Evolutionary conservation across 2,888 invertebrate genomes (phyloP).

Genomic region (Apodemia hepburni): DNA sequence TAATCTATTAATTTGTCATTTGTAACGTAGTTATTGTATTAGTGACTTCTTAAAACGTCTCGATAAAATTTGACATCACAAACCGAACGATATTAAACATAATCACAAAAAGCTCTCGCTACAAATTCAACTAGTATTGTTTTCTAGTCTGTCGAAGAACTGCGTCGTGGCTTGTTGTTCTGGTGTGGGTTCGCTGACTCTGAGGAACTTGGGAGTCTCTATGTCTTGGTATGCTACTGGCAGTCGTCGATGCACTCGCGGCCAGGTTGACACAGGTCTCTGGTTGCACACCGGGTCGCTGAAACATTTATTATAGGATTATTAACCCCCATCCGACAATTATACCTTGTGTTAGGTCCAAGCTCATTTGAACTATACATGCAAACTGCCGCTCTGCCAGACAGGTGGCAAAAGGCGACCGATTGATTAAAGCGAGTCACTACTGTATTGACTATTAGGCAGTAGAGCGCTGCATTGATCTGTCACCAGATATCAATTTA

Average conservation of each 20-base stretch:
- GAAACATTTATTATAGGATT: slow-evolving; percentile 31
- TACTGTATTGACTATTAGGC: too few species aligned
- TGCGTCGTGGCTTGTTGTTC: slow-evolving; percentile 39
- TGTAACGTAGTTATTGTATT: too few species aligned
- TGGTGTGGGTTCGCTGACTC: slow-evolving; percentile 33
- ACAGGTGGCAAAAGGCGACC: too few species aligned
- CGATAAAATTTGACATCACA: slow-evolving; percentile 15
- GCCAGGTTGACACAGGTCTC: slow-evolving; percentile 39
- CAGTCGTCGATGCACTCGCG: slow-evolving; percentile 35
- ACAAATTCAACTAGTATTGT: slow-evolving; percentile 29
- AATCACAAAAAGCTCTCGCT: slow-evolving; percentile 7
- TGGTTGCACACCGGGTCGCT: slow-evolving; percentile 48
- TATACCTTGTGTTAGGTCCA: too few species aligned
- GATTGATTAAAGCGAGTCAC: too few species aligned
- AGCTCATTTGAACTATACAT: too few species aligned
- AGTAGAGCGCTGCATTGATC: too few species aligned
- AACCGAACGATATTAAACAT: slow-evolving; percentile 20
- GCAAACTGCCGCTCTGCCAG: too few species aligned
- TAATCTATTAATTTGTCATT: too few species aligned
- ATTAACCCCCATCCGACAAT: background rate
- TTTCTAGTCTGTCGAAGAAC: slow-evolving; percentile 46
- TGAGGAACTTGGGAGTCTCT: slow-evolving; percentile 34
- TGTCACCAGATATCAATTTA: too few species aligned
- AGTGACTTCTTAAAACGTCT: background rate
- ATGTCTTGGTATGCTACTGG: slow-evolving; percentile 44